phyloP scores from a whole-genome alignment of 2,797 vertebrate species.

The Aulostomus chinensis region DNA sequence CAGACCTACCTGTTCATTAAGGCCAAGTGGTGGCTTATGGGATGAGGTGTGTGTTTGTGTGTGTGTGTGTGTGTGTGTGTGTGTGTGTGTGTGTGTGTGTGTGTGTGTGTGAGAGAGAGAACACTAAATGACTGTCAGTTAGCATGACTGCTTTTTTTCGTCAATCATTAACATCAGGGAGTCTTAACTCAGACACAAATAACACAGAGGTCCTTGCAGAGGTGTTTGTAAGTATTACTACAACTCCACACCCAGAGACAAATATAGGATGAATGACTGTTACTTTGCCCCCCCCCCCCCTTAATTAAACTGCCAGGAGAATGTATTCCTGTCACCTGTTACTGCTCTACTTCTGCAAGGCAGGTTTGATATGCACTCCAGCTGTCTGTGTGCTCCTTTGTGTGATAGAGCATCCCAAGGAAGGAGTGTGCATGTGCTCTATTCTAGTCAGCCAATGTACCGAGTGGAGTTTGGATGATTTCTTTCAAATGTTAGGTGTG shows the following conservation, averaged over 20 bases:
- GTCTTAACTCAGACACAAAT: slow-evolving; percentile 34
- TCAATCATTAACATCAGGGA: slow-evolving; percentile 66
- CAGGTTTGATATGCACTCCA: slow-evolving; percentile 19
- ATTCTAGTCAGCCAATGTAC: slow-evolving; percentile 2
- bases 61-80: slow-evolving; percentile 5
- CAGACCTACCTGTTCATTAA: slow-evolving; percentile 40
- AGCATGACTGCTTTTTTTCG: slow-evolving; percentile 44
- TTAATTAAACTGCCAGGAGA: slow-evolving; percentile 9
- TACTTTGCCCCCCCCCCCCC: neutral
- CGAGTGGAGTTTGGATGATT: slow-evolving; percentile 3
- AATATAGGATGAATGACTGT: slow-evolving; percentile 27
- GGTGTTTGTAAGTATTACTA: slow-evolving; percentile 31
- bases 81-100: slow-evolving; percentile 4
- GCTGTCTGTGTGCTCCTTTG: slow-evolving; percentile 15
- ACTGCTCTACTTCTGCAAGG: slow-evolving; percentile 7
- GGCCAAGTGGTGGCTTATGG: neutral
- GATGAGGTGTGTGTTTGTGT: slow-evolving; percentile 7
- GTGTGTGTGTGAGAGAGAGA: slow-evolving; percentile 10
- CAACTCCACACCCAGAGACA: slow-evolving; percentile 23
- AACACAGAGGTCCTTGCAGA: slow-evolving; percentile 9
- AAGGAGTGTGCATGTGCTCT: slow-evolving; percentile 25
- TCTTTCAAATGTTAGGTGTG: too few relatives aligned
- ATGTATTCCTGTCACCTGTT: slow-evolving; percentile 24
- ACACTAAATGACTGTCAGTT: slow-evolving; percentile 24
- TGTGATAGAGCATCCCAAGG: slow-evolving; percentile 29